phyloP scores from a whole-genome alignment of 35 echinoderm and acorn worm genomes.

The Amphiura filiformis region DNA sequence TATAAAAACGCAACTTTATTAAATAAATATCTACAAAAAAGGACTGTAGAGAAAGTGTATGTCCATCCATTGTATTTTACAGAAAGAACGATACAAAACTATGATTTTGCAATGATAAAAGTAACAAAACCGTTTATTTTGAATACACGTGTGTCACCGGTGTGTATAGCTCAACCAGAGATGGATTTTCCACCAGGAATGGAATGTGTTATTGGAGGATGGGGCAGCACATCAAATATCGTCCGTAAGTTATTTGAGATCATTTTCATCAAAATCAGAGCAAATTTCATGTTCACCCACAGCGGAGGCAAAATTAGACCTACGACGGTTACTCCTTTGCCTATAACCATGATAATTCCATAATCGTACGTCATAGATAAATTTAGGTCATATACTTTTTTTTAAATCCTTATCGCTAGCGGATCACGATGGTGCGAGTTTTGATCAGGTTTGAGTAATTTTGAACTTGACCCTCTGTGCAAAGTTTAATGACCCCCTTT shows the following conservation, averaged over 20 bases:
- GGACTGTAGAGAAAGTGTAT: not conserved
- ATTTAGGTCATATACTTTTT: too few relatives aligned
- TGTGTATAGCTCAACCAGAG: not conserved
- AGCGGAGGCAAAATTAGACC: too few relatives aligned
- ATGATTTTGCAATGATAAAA: slow-evolving; percentile 23
- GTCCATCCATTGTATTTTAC: slow-evolving; percentile 8
- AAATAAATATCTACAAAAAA: not conserved
- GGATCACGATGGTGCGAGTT: too few relatives aligned
- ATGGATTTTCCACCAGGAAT: not conserved
- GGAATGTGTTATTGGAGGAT: not conserved
- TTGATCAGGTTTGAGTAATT: too few relatives aligned
- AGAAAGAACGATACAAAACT: slow-evolving; percentile 19
- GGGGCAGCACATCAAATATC: not conserved
- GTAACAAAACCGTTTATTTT: not conserved
- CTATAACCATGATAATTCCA: too few relatives aligned
- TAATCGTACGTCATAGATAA: too few relatives aligned
- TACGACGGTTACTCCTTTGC: too few relatives aligned
- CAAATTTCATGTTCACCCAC: too few relatives aligned
- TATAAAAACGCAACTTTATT: not conserved
- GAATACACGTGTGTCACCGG: not conserved
- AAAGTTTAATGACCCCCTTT: too few relatives aligned
- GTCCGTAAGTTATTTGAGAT: not conserved
- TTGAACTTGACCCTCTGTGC: too few relatives aligned
- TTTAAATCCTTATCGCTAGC: too few relatives aligned
- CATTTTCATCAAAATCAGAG: too few relatives aligned